phyloP scores from a whole-genome alignment of 2,888 invertebrate species.

The Eupithecia tripunctaria region DNA sequence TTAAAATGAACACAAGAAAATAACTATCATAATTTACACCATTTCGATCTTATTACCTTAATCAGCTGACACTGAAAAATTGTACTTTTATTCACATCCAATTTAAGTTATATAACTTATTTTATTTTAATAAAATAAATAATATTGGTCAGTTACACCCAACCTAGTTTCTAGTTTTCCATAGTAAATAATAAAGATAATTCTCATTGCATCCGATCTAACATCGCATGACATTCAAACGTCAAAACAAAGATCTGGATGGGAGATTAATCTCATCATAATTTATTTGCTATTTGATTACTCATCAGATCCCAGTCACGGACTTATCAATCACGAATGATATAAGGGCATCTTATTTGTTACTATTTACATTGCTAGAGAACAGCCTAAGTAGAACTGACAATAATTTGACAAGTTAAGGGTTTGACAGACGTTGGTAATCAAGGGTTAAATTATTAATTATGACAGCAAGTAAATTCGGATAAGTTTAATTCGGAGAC shows the following conservation, averaged over 20 bases:
- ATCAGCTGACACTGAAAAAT: not conserved
- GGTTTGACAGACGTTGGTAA: not conserved
- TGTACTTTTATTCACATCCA: not conserved
- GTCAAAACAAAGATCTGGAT: slow-evolving; percentile 41
- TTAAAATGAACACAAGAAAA: not conserved
- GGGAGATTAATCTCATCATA: slow-evolving; percentile 27
- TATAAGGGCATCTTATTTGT: slow-evolving; percentile 33
- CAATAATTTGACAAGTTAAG: not conserved
- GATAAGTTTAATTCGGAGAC: not conserved
- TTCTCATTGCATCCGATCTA: slow-evolving; percentile 19
- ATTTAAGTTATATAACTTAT: not conserved
- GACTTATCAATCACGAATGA: slow-evolving; percentile 38
- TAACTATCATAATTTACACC: not conserved
- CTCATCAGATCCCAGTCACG: slow-evolving; percentile 37
- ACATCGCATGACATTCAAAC: slow-evolving; percentile 42
- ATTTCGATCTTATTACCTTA: not conserved
- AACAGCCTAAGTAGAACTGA: not conserved
- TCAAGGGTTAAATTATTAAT: not conserved
- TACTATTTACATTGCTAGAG: slow-evolving; percentile 20
- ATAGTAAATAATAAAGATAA: not conserved
- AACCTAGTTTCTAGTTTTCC: not conserved
- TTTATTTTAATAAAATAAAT: not conserved
- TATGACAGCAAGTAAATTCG: not conserved
- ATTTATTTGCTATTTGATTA: slow-evolving; percentile 42
- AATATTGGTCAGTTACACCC: not conserved